Conservation (phyloP, 2,797 vertebrate genomes). For the Pipistrellus nathusii region DNA sequence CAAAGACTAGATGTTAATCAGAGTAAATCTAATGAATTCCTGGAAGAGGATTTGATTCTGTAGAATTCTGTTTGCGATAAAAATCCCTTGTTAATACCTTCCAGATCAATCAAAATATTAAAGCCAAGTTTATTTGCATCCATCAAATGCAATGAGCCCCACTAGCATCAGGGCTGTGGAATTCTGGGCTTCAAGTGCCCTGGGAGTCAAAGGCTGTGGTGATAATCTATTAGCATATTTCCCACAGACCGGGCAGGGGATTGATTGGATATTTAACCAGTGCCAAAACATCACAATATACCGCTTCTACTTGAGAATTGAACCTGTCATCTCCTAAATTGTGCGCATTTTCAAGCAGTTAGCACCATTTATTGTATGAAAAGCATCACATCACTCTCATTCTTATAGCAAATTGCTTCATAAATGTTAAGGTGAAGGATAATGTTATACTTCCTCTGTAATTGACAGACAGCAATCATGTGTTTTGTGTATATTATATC, state of each 20-base stretch:
- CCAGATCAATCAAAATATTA: slow-evolving; percentile 74
- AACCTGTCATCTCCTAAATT: slow-evolving; percentile 89
- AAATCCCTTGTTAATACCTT: neutral
- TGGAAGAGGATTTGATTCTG: slow-evolving; percentile 20
- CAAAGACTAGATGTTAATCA: neutral
- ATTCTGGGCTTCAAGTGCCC: slow-evolving; percentile 64
- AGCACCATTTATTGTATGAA: slow-evolving; percentile 79
- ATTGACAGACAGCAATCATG: slow-evolving; percentile 76
- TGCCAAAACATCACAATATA: slow-evolving; percentile 79
- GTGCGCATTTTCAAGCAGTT: slow-evolving; percentile 85
- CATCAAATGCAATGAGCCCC: slow-evolving; percentile 65
- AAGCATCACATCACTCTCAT: slow-evolving; percentile 40
- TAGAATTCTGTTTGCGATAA: neutral
- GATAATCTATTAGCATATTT: slow-evolving; percentile 74
- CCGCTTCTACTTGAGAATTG: slow-evolving; percentile 83
- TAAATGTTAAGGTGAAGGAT: slow-evolving; percentile 80
- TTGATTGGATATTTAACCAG: slow-evolving; percentile 82
- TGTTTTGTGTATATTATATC: slow-evolving; percentile 65
- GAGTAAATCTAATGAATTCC: slow-evolving; percentile 17
- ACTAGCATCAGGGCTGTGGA: neutral
- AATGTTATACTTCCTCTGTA: slow-evolving; percentile 72
- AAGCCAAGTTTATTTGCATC: slow-evolving; percentile 73
- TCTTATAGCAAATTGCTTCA: slow-evolving; percentile 81
- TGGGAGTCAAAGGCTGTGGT: slow-evolving; percentile 63
- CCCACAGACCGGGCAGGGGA: slow-evolving; percentile 45